Percentiles rank a stretch among this genome's conserved stretches.
phyloP scores from a whole-genome alignment of 2,797 vertebrate species.

The Danionella dracula region DNA sequence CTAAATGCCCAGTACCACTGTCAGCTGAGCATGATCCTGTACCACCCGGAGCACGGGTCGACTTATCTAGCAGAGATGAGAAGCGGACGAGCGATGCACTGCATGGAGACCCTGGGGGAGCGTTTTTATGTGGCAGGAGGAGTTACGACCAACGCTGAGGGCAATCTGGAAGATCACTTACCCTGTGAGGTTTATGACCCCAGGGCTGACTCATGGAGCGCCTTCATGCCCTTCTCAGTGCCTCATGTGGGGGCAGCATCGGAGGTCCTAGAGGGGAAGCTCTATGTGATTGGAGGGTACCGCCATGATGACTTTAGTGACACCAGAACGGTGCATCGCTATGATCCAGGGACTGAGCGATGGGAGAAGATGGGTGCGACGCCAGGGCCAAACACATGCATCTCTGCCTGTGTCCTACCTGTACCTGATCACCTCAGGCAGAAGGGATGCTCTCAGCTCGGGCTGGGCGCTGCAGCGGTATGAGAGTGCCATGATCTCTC shows the following conservation, averaged over 20 bases:
- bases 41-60: constrained; percentile 46
- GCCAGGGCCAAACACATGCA: constrained; percentile 60
- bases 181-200: constrained; percentile 46
- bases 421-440: constrained; percentile 57
- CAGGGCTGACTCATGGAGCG: constrained; percentile 50
- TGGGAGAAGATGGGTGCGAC: constrained; percentile 67
- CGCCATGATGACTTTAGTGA: constrained; percentile 66
- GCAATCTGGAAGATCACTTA: constrained; percentile 40
- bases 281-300: constrained; percentile 71
- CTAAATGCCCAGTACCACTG: constrained; percentile 43
- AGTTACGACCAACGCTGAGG: constrained; percentile 2
- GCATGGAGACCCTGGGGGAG: constrained; percentile 45
- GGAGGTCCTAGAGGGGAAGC: constrained; percentile 64
- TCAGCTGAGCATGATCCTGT: constrained; percentile 43
- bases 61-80: constrained; percentile 38
- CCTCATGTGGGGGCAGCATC: constrained; percentile 68
- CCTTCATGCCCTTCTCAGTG: constrained; percentile 47
- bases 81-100: constrained; percentile 38
- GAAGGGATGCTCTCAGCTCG: constrained; percentile 11
- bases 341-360: constrained; percentile 47
- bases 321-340: constrained; percentile 62
- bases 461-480: no score
- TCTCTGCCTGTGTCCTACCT: constrained; percentile 60
- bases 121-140: constrained; percentile 45
- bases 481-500: no score